A percentile compares a stretch with the other conserved stretches of the same genome.
These are phyloP conservation scores for Anguilla japonica DNA, from an alignment of 2,113 vertebrate species.

Conservation along the genomic window DNA sequence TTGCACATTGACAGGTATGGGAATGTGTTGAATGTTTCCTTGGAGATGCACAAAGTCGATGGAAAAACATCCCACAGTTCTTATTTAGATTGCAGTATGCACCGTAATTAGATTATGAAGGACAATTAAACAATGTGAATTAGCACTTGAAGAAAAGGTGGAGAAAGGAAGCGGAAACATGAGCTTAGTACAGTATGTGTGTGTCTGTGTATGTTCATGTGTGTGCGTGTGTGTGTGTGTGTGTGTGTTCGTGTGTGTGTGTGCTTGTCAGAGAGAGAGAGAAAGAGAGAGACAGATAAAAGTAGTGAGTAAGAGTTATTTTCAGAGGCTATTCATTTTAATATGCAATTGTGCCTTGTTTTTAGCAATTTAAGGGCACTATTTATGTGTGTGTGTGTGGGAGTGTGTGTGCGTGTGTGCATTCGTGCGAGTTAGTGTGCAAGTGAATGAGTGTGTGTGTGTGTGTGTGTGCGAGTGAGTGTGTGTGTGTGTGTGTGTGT, in stretches of 20 bases:
- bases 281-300: not conserved
- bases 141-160: not conserved
- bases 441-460: too few species aligned
- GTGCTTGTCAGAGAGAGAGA: not conserved
- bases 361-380: not conserved
- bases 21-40: not conserved
- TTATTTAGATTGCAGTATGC: not conserved
- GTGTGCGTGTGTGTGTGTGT: not conserved
- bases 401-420: not conserved
- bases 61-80: not conserved
- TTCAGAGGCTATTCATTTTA: not conserved
- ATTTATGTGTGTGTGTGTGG: not conserved
- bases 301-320: not conserved
- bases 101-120: not conserved
- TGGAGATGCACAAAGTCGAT: not conserved
- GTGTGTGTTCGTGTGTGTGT: not conserved
- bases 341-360: not conserved
- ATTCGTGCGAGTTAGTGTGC: not conserved
- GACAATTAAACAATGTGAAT: constrained; percentile 3
- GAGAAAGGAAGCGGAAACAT: not conserved
- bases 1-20: not conserved
- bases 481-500: too few species aligned
- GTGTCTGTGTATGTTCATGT: not conserved
- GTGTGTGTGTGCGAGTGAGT: too few species aligned
- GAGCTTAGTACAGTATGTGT: not conserved